Percentiles rank a stretch among this genome's conserved stretches.
These are phyloP conservation scores for Hedya salicella DNA, from an alignment of 2,888 invertebrate genomes.

Conservation along the genomic window DNA sequence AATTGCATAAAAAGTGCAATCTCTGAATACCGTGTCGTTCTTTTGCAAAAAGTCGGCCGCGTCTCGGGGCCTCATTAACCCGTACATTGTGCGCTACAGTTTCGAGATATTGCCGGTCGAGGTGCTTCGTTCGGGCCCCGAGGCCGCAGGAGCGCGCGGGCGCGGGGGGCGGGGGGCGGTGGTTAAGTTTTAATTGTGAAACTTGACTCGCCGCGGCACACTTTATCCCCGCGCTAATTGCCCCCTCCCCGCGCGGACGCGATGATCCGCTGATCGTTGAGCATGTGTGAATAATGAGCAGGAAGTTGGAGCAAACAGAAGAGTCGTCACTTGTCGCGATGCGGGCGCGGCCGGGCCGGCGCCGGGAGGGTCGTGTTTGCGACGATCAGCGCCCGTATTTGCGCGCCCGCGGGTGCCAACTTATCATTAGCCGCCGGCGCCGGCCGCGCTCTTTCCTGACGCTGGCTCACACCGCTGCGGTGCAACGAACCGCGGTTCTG, in stretches of 20 bases:
- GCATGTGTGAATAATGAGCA: slow-evolving; percentile 31
- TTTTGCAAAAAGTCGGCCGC: slow-evolving; percentile 26
- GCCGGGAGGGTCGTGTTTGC: slow-evolving; percentile 21
- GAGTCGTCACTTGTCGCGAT: neutral
- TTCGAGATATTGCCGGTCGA: neutral
- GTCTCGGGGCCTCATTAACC: slow-evolving; percentile 31
- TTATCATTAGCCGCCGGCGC: slow-evolving; percentile 11
- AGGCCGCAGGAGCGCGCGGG: too few species aligned
- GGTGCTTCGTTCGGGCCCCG: too few species aligned
- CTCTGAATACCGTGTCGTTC: slow-evolving; percentile 25
- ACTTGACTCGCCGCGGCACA: slow-evolving; percentile 45
- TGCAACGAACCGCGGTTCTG: neutral
- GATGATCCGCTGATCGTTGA: slow-evolving; percentile 16
- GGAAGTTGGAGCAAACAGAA: slow-evolving; percentile 22
- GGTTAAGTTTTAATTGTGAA: slow-evolving; percentile 58
- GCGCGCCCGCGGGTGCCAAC: slow-evolving; percentile 7
- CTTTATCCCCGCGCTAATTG: slow-evolving; percentile 51
- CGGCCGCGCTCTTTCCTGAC: neutral
- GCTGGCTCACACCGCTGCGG: neutral
- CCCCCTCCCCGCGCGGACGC: slow-evolving; percentile 47
- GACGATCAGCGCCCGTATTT: slow-evolving; percentile 35
- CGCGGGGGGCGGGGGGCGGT: slow-evolving; percentile 22
- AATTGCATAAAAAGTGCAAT: slow-evolving; percentile 42
- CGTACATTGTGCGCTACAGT: neutral
- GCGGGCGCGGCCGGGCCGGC: neutral